phyloP scores from a whole-genome alignment of 2,888 invertebrate genomes.

The Drosophila kokeensis region DNA sequence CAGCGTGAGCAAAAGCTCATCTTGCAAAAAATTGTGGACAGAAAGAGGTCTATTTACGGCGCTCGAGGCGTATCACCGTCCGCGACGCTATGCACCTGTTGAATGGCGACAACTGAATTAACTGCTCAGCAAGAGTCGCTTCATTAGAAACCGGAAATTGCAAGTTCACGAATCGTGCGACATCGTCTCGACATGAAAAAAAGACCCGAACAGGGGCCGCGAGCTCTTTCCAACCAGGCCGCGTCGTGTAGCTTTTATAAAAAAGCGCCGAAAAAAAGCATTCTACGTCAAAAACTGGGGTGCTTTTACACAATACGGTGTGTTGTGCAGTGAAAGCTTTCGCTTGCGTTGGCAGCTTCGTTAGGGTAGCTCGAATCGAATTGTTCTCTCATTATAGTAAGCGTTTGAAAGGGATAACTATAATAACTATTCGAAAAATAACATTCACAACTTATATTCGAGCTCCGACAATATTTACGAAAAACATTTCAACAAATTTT shows the following conservation, averaged over 20 bases:
- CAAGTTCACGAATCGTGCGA: conserved; percentile 20
- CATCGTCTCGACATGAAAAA: conserved; percentile 24
- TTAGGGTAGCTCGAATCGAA: conserved; percentile 14
- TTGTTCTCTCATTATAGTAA: conserved; percentile 6
- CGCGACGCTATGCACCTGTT: conserved; percentile 50
- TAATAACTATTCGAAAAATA: conserved; percentile 2
- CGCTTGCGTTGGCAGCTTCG: not conserved
- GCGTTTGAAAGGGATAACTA: conserved; percentile 14
- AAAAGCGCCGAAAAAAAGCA: conserved; percentile 29
- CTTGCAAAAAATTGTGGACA: conserved; percentile 2
- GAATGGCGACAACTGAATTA: conserved; percentile 42
- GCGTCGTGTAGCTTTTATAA: not conserved
- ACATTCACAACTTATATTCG: conserved; percentile 17
- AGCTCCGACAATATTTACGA: not conserved
- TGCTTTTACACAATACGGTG: conserved; percentile 3
- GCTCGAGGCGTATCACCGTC: conserved; percentile 1
- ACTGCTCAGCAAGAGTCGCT: conserved; percentile 25
- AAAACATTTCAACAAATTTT: not conserved
- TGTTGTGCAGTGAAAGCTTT: conserved; percentile 24
- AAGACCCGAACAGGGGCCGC: conserved; percentile 21
- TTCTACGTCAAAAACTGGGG: not conserved
- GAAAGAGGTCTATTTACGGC: not conserved
- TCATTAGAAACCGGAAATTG: conserved; percentile 50
- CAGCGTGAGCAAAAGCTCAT: not conserved
- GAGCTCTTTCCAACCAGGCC: conserved; percentile 12